Percentiles rank a stretch among this genome's conserved stretches.
These are phyloP conservation scores for Sphenodon punctatus DNA, from an alignment of 2,797 vertebrate genomes.

Conservation along the genomic window DNA sequence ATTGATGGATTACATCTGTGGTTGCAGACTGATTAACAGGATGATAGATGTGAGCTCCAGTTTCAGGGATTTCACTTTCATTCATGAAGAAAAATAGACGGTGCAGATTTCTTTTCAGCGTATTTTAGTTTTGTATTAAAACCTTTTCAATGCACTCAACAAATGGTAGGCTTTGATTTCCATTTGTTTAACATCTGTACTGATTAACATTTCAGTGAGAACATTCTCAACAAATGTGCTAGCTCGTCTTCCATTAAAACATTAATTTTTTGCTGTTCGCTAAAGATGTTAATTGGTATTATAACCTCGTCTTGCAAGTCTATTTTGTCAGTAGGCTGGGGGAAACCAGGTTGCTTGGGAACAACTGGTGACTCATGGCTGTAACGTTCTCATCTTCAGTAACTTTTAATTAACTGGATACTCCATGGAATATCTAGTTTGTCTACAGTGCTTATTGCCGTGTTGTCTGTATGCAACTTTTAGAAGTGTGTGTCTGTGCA, in stretches of 20 bases:
- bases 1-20: constrained; percentile 50
- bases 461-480: background rate
- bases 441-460: background rate
- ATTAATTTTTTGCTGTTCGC: constrained; percentile 34
- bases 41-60: constrained; percentile 43
- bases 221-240: constrained; percentile 44
- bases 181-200: constrained; percentile 40
- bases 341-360: background rate
- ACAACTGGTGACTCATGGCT: background rate
- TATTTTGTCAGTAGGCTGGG: constrained; percentile 14
- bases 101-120: constrained; percentile 46
- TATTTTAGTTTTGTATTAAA: constrained; percentile 31
- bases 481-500: no score
- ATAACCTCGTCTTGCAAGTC: constrained; percentile 3
- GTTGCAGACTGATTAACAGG: constrained; percentile 52
- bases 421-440: background rate
- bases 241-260: constrained; percentile 39
- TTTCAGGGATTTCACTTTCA: constrained; percentile 47
- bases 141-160: constrained; percentile 22
- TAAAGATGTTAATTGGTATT: constrained; percentile 32
- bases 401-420: background rate
- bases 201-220: constrained; percentile 57
- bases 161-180: constrained; percentile 55
- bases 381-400: background rate
- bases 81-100: constrained; percentile 41